Conservation (phyloP, 2,888 invertebrate species). For the Carcina quercana region DNA sequence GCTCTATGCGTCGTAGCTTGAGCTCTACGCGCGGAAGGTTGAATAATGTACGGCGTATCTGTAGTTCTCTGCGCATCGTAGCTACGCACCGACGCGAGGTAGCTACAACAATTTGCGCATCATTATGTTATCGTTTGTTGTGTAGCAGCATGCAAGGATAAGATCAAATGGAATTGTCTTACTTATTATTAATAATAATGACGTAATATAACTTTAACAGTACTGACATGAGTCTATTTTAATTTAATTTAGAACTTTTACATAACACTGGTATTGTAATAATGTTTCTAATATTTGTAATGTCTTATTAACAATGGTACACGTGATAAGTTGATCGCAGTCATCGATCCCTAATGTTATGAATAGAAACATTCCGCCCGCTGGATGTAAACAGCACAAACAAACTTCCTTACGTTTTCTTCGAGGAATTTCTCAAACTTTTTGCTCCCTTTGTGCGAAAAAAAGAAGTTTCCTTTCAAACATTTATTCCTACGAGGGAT, state of each 20-base stretch:
- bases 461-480: too few species aligned
- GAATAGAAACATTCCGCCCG: slow-evolving; percentile 12
- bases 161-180: background rate
- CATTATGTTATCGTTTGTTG: too few species aligned
- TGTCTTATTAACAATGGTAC: background rate
- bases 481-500: too few species aligned
- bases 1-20: too few species aligned
- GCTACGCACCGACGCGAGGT: too few species aligned
- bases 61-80: too few species aligned
- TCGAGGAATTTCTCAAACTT: background rate
- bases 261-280: background rate
- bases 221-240: background rate
- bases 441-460: background rate
- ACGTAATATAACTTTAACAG: background rate
- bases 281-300: background rate
- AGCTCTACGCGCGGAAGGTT: too few species aligned
- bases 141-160: too few species aligned
- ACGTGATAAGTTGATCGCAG: too few species aligned
- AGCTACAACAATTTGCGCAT: too few species aligned
- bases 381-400: background rate
- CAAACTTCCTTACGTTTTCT: background rate
- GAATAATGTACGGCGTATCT: too few species aligned
- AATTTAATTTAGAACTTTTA: background rate
- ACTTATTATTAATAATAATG: background rate
- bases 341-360: slow-evolving; percentile 15